These are phyloP conservation scores for Neoaliturus tenellus DNA, from an alignment of 2,888 invertebrate species.

Conservation along the genomic window DNA sequence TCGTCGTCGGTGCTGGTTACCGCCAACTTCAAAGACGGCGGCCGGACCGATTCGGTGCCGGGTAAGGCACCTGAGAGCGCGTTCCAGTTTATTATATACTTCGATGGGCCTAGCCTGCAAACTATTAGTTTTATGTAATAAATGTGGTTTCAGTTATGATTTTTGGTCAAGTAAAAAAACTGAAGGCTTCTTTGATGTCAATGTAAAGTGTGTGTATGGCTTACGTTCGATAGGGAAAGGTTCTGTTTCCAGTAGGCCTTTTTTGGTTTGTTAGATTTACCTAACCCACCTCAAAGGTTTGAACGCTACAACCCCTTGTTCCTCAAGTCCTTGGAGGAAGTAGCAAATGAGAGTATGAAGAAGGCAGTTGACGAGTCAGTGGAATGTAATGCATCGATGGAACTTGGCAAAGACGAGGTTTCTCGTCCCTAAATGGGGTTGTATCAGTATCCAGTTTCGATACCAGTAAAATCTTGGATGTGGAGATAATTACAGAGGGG, in stretches of 20 bases:
- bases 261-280: constrained; percentile 2
- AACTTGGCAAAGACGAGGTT: constrained; percentile 61
- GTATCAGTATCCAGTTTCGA: constrained; percentile 58
- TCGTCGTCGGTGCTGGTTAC: no score
- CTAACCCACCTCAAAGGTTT: background rate
- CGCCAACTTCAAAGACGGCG: no score
- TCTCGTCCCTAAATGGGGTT: constrained; percentile 59
- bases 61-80: no score
- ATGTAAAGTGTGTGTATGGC: constrained; percentile 4
- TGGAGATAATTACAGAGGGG: background rate
- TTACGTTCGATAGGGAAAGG: background rate
- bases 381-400: constrained; percentile 54
- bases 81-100: no score
- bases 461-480: constrained; percentile 59
- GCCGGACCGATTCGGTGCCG: no score
- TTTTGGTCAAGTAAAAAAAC: background rate
- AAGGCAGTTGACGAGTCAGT: background rate
- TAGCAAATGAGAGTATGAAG: background rate
- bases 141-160: background rate
- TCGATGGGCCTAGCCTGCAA: background rate
- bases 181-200: background rate
- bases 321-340: background rate
- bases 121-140: background rate
- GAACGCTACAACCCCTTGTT: background rate
- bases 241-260: background rate